Evolutionary conservation across 1,140 invertebrate genomes (phyloP).

Genomic region (Apis dorsata): DNA sequence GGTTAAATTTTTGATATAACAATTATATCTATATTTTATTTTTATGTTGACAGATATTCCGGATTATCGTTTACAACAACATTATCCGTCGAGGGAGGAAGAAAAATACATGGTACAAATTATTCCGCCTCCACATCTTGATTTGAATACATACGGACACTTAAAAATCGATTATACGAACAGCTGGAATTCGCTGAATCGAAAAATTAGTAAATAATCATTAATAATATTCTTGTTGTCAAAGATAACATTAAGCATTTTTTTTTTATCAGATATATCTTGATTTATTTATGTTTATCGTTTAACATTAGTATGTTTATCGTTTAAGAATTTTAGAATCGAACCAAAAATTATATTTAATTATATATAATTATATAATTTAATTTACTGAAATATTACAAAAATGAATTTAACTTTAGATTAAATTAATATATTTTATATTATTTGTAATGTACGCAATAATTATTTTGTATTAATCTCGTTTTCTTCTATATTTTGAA

Average conservation of each 20-base stretch:
- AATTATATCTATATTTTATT: neutral
- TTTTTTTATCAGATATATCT: neutral
- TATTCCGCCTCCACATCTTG: conserved; percentile 77
- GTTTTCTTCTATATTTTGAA: neutral
- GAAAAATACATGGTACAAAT: conserved; percentile 63
- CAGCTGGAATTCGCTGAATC: conserved; percentile 86
- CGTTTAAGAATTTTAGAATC: neutral
- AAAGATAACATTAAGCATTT: neutral
- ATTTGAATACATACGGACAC: conserved; percentile 85
- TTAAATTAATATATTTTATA: neutral
- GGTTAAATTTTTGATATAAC: too few relatives aligned
- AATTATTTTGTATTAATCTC: too few relatives aligned
- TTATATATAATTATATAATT: too few relatives aligned
- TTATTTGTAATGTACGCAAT: too few relatives aligned
- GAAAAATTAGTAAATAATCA: conserved; percentile 82
- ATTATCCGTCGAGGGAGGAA: conserved; percentile 21
- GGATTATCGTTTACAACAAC: neutral
- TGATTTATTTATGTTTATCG: neutral
- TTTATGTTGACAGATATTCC: conserved; percentile 17
- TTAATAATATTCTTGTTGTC: too few relatives aligned
- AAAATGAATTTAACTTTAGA: neutral
- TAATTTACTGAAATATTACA: neutral
- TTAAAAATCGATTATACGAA: conserved; percentile 88
- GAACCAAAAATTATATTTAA: conserved; percentile 38
- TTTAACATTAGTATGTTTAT: neutral